Percentiles rank a stretch among this genome's conserved stretches.
These are phyloP conservation scores for Opisthocomus hoazin DNA, from an alignment of 2,113 vertebrate genomes.

Conservation along the genomic window DNA sequence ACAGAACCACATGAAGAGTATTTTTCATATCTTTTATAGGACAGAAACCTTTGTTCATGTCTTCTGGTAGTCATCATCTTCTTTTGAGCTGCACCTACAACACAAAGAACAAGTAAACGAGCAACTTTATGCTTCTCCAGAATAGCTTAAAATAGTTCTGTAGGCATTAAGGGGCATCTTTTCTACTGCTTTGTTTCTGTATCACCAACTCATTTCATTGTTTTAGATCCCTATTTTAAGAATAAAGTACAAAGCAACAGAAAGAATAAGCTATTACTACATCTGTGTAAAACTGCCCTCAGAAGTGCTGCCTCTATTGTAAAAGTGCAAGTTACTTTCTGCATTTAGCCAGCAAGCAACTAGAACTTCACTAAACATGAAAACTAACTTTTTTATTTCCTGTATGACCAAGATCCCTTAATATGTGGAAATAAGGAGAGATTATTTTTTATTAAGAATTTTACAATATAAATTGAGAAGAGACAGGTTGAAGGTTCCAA, in stretches of 20 bases:
- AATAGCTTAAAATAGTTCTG: constrained; percentile 64
- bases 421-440: constrained; percentile 3
- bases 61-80: constrained; percentile 83
- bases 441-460: not conserved
- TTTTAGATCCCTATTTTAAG: constrained; percentile 35
- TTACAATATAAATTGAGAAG: constrained; percentile 33
- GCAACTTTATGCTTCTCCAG: constrained; percentile 81
- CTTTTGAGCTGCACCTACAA: constrained; percentile 87
- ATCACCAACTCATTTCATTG: constrained; percentile 55
- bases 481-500: constrained; percentile 56
- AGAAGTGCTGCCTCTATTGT: constrained; percentile 13
- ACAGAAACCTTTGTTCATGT: constrained; percentile 89
- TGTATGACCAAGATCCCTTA: constrained; percentile 48
- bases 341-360: constrained; percentile 18
- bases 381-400: constrained; percentile 4
- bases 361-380: not conserved
- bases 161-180: constrained; percentile 74
- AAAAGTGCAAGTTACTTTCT: constrained; percentile 33
- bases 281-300: constrained; percentile 30
- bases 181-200: constrained; percentile 65
- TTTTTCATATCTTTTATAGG: constrained; percentile 74
- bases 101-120: constrained; percentile 91
- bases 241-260: constrained; percentile 60
- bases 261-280: constrained; percentile 30
- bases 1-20: constrained; percentile 62